Evolutionary conservation across 2,888 invertebrate genomes (phyloP), one percentile per base, ranked within the genome.

Genomic region (Dyspetes luteomarginatus): DNA sequence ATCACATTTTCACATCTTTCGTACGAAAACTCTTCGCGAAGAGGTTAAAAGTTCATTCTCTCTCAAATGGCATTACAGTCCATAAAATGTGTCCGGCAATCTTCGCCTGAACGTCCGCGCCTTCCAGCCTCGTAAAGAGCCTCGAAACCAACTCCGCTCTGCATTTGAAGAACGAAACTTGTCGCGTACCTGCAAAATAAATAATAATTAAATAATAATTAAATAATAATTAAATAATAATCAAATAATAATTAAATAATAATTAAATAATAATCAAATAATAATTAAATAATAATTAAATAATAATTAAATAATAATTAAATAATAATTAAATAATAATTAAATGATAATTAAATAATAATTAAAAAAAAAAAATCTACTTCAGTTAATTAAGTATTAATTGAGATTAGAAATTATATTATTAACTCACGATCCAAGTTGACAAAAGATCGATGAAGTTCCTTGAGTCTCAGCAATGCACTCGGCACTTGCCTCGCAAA

Each of bases 401-500:
- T 0, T n/a, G 2, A 24, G 72, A 26, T 12, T 17, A 22, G 30
- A 56, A 19, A 55, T 17, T 69, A 2, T 36, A 26, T 28, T 22
- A 69, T n/a, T 19, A 22, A 95, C 97, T 96, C 93, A 98, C 97
- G 97, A 97, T 95, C 97, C 97, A 88, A 98, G 94, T 93, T 98
- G 97, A 90, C 98, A 98, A 94, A 97, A 97, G 87, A 98, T 95
- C 88, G 97, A 96, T 26, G 93, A 93, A 52, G 93, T 92, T 79
- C 93, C 96, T 94, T 92, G 96, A 94, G 92, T 95, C 90, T 97
- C 97, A 64, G 95, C 94, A 28, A 96, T 94, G 92, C 98, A 98
- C 89, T 98, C 97, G 65, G 94, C 95, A 92, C 97, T 97, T 24
- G 98, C 98, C 87, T 98, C 97, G 90, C 98, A 98, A 85, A 98